A percentile compares a stretch with the other conserved stretches of the same genome.
These are phyloP conservation scores for Drosophila eugracilis DNA, from an alignment of 1,140 invertebrate genomes.

Conservation along the genomic window DNA sequence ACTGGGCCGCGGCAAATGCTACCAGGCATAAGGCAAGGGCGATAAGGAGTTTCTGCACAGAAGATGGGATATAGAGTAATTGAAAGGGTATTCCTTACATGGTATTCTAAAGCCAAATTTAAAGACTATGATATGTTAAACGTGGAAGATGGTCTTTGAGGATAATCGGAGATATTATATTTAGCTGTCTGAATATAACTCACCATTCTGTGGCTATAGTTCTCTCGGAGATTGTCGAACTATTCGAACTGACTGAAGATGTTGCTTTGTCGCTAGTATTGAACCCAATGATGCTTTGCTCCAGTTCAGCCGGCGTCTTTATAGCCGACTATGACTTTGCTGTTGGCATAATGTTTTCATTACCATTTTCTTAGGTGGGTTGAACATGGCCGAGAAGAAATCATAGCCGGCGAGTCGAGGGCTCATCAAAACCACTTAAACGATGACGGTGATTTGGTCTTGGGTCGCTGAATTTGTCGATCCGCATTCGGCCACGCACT, in stretches of 20 bases:
- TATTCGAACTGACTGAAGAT: slow-evolving; percentile 52
- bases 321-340: slow-evolving; percentile 47
- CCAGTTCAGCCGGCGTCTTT: slow-evolving; percentile 58
- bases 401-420: slow-evolving; percentile 46
- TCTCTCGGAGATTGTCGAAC: slow-evolving; percentile 36
- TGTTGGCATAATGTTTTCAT: slow-evolving; percentile 49
- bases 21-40: slow-evolving; percentile 60
- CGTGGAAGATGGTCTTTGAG: too few relatives aligned
- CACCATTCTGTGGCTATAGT: slow-evolving; percentile 58
- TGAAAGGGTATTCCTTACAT: too few relatives aligned
- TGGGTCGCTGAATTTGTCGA: slow-evolving; percentile 16
- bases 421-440: slow-evolving; percentile 70
- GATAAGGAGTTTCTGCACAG: slow-evolving; percentile 63
- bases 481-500: slow-evolving; percentile 44
- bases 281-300: slow-evolving; percentile 74
- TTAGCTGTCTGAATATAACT: slow-evolving; percentile 6
- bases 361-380: slow-evolving; percentile 24
- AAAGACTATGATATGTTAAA: too few relatives aligned
- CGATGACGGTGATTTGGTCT: slow-evolving; percentile 26
- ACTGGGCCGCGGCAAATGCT: slow-evolving; percentile 54
- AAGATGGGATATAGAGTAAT: background rate
- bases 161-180: too few relatives aligned
- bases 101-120: background rate
- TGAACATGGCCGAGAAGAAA: slow-evolving; percentile 7
- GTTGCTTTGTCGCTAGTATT: slow-evolving; percentile 72